Percentiles rank a stretch among this genome's conserved stretches.
These are phyloP conservation scores for Drosophila quadrilineata DNA, from an alignment of 1,140 invertebrate species.

Conservation along the genomic window DNA sequence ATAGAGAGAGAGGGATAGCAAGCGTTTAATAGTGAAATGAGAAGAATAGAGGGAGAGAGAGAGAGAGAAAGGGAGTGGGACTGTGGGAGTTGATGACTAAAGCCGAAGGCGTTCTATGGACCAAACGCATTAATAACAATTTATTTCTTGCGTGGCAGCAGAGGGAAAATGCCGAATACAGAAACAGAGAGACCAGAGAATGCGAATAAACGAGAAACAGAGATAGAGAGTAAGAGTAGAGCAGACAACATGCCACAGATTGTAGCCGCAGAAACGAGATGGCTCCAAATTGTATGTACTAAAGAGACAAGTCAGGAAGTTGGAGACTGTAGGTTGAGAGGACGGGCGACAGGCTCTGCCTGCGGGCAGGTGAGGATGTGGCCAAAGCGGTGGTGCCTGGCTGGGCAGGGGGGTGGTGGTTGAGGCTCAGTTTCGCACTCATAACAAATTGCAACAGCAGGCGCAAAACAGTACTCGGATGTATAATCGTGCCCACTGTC, in stretches of 20 bases:
- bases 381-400: not conserved
- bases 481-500: conserved; percentile 51
- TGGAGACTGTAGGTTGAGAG: conserved; percentile 1
- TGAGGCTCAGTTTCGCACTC: not conserved
- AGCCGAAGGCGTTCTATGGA: conserved; percentile 30
- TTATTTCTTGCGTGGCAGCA: conserved; percentile 62
- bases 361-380: not conserved
- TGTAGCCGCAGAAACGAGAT: conserved; percentile 12
- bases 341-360: not conserved
- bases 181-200: too few species aligned
- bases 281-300: conserved; percentile 12
- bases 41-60: not conserved
- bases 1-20: not conserved
- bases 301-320: conserved; percentile 1
- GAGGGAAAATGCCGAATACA: not conserved
- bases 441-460: conserved; percentile 57
- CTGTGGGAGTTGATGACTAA: too few species aligned
- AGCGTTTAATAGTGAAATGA: too few species aligned
- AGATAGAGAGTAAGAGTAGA: conserved; percentile 4
- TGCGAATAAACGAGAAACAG: too few species aligned
- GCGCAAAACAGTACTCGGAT: conserved; percentile 50
- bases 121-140: conserved; percentile 73
- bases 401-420: not conserved
- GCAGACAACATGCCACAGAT: conserved; percentile 42
- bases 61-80: too few species aligned